Percentiles rank a stretch among this genome's conserved stretches.
Conservation (phyloP, 2,888 invertebrate species). For the Drosophila pseudotalamancana region DNA sequence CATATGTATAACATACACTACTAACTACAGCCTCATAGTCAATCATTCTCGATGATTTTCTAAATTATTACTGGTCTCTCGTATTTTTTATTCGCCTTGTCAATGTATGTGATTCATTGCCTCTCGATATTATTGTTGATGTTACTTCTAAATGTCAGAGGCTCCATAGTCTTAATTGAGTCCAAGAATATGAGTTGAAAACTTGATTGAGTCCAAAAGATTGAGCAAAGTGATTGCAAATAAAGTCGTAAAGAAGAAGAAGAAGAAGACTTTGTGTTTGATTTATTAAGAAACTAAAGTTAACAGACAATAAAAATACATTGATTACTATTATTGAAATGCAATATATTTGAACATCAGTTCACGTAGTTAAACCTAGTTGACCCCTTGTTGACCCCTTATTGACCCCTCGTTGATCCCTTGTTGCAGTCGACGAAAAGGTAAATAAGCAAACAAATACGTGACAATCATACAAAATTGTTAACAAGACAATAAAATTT, state of each 20-base stretch:
- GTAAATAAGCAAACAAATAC: slow-evolving; percentile 18
- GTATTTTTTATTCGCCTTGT: too few relatives aligned
- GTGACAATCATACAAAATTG: slow-evolving; percentile 48
- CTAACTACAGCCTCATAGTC: too few relatives aligned
- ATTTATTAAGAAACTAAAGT: neutral
- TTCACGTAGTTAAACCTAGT: slow-evolving; percentile 45
- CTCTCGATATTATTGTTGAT: too few relatives aligned
- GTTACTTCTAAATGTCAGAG: too few relatives aligned
- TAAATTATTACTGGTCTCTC: too few relatives aligned
- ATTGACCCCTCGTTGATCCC: slow-evolving; percentile 54
- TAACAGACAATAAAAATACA: neutral
- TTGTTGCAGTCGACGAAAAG: slow-evolving; percentile 28
- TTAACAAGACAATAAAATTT: slow-evolving; percentile 34
- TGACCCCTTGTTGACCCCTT: slow-evolving; percentile 53
- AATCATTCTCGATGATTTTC: too few relatives aligned
- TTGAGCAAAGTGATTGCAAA: neutral
- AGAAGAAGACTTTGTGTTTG: neutral
- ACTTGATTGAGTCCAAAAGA: too few relatives aligned
- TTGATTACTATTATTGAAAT: neutral
- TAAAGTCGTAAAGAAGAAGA: neutral
- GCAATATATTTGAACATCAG: neutral
- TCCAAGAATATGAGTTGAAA: neutral
- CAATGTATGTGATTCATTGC: too few relatives aligned
- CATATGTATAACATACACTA: too few relatives aligned
- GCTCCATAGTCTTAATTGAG: neutral